These are phyloP conservation scores for Spizella passerina DNA, from an alignment of 2,797 vertebrate genomes.

Conservation along the genomic window DNA sequence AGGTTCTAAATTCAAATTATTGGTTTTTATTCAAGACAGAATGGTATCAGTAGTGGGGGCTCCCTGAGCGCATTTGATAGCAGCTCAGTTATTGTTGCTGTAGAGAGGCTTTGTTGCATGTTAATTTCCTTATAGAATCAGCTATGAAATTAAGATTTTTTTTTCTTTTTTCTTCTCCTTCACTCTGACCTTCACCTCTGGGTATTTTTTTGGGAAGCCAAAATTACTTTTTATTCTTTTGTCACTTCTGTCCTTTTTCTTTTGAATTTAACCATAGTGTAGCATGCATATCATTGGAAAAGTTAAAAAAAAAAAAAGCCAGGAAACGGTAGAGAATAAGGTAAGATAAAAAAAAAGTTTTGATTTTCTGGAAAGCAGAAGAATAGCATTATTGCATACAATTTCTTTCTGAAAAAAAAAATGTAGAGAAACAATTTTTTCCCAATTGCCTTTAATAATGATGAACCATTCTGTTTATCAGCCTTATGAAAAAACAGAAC, in stretches of 20 bases:
- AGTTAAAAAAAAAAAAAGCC: neutral
- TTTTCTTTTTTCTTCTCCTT: neutral
- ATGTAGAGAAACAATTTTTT: neutral
- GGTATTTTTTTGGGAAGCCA: neutral
- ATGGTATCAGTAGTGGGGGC: neutral
- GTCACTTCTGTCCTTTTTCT: neutral
- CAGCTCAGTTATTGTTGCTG: neutral
- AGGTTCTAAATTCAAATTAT: neutral
- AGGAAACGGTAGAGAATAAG: rapidly evolving
- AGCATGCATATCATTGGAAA: neutral
- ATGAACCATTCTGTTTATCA: neutral
- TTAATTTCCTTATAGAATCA: neutral
- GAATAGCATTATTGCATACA: neutral
- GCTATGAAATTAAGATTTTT: neutral
- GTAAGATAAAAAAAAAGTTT: neutral
- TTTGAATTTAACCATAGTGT: neutral
- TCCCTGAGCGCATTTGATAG: neutral
- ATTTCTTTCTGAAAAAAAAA: neutral
- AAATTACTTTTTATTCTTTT: neutral
- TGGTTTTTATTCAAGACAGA: neutral
- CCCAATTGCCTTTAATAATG: neutral
- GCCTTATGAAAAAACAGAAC: neutral
- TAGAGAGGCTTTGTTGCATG: neutral
- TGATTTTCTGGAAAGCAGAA: neutral
- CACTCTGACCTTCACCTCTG: neutral